Percentiles rank a stretch among this genome's conserved stretches.
Conservation (phyloP, 2,113 vertebrate genomes). For the Lonchura striata region DNA sequence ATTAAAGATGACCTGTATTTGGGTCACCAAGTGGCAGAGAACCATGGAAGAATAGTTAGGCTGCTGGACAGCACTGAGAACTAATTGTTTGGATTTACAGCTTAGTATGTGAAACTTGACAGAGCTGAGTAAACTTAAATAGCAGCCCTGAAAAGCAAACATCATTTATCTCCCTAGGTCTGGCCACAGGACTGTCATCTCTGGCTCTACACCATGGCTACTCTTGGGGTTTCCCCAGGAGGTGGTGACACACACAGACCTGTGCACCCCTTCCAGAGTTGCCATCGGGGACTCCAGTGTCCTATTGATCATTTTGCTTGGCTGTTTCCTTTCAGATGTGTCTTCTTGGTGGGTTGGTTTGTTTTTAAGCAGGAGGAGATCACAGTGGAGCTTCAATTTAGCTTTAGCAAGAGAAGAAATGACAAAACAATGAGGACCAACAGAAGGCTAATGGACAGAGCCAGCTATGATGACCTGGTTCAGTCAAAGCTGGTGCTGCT, state of each 20-base stretch:
- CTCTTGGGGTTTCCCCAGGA: not conserved
- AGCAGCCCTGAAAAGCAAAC: not conserved
- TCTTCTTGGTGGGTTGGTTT: not conserved
- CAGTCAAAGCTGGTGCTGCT: not conserved
- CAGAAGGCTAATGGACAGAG: not conserved
- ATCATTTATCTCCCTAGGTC: not conserved
- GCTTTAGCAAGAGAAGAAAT: not conserved
- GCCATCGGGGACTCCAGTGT: not conserved
- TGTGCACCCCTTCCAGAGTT: not conserved
- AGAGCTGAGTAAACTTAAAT: not conserved
- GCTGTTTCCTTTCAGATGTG: not conserved
- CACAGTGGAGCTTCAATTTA: not conserved
- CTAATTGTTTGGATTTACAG: not conserved
- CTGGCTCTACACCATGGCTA: not conserved
- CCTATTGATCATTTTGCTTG: not conserved
- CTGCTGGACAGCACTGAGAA: not conserved
- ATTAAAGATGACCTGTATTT: not conserved
- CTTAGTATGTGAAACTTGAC: not conserved
- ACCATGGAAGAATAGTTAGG: not conserved
- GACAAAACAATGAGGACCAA: not conserved
- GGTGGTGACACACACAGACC: not conserved
- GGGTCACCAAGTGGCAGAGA: not conserved
- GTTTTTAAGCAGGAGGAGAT: not conserved
- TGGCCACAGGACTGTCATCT: not conserved
- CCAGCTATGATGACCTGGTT: not conserved